These are phyloP conservation scores for Anas platyrhynchos DNA, from an alignment of 2,113 vertebrate genomes.

Conservation along the genomic window DNA sequence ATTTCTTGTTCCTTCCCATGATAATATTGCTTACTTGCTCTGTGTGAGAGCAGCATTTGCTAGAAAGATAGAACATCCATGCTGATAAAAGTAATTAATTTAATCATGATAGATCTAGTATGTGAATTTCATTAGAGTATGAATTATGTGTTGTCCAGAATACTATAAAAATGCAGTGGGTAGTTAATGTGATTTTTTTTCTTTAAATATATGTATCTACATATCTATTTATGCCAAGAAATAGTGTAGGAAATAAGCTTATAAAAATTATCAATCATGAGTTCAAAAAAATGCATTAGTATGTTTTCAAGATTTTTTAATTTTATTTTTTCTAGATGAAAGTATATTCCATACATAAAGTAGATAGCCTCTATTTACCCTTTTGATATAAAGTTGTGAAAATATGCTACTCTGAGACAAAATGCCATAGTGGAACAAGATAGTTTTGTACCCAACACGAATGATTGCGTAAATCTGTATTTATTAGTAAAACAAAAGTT, in stretches of 20 bases:
- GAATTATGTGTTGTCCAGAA: background rate
- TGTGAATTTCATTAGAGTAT: background rate
- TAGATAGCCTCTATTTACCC: background rate
- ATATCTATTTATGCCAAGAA: background rate
- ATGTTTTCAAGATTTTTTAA: background rate
- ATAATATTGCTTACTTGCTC: background rate
- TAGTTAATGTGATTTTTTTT: background rate
- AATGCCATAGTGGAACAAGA: background rate
- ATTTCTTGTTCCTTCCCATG: background rate
- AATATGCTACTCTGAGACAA: background rate
- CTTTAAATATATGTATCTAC: background rate
- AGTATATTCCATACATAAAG: background rate
- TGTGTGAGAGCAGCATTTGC: background rate
- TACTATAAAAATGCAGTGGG: background rate
- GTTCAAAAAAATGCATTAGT: background rate
- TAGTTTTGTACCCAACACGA: background rate
- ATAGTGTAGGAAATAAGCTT: background rate
- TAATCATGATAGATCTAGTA: background rate
- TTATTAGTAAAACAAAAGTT: background rate
- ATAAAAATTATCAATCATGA: background rate
- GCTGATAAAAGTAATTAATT: background rate
- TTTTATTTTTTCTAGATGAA: background rate
- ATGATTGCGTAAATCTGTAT: background rate
- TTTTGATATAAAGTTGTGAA: background rate
- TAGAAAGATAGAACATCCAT: background rate